phyloP scores from a whole-genome alignment of 2,113 vertebrate species.

The Spea multiplicata region DNA sequence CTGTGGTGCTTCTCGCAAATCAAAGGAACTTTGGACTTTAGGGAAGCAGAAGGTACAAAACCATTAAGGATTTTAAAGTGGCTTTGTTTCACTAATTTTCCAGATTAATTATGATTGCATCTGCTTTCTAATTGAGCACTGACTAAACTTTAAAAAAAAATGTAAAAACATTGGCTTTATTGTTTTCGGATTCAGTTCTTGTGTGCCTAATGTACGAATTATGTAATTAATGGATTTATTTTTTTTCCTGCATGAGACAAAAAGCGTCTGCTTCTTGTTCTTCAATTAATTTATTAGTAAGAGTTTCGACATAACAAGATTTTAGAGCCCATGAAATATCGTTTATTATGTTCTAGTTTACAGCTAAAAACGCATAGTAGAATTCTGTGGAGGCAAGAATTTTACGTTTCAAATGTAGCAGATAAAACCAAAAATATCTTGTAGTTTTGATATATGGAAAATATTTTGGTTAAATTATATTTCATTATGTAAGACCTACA shows the following conservation, averaged over 20 bases:
- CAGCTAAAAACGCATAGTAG: too few relatives aligned
- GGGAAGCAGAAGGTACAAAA: constrained; percentile 67
- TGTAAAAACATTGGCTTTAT: neutral
- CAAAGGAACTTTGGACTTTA: constrained; percentile 61
- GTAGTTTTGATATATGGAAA: too few relatives aligned
- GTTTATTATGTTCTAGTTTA: too few relatives aligned
- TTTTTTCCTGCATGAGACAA: neutral
- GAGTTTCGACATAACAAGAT: too few relatives aligned
- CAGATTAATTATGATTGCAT: neutral
- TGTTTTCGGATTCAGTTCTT: neutral
- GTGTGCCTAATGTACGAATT: neutral
- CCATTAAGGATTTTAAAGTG: neutral
- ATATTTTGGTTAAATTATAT: too few relatives aligned
- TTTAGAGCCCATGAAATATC: too few relatives aligned
- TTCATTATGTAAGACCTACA: too few relatives aligned
- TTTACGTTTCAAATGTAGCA: too few relatives aligned
- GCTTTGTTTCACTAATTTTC: neutral
- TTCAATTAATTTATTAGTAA: neutral
- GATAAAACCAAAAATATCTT: too few relatives aligned
- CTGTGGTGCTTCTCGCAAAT: constrained; percentile 70
- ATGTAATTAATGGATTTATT: neutral
- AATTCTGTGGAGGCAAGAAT: too few relatives aligned
- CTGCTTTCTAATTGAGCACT: neutral
- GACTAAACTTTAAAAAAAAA: neutral
- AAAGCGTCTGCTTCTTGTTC: neutral